Conservation (phyloP, 2,797 vertebrate species). For the Danio choprae region DNA sequence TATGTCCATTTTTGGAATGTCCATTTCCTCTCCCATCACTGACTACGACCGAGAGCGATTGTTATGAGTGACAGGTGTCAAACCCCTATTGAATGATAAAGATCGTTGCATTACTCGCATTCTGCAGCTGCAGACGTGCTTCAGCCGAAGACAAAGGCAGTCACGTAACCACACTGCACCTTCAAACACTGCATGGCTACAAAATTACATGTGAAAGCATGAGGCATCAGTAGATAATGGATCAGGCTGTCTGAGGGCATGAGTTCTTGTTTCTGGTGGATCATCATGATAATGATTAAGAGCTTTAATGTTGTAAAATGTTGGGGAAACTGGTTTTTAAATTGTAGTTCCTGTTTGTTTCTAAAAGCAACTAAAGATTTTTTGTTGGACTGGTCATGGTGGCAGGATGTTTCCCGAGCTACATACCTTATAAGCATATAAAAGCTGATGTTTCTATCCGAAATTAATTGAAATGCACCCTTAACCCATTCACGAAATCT, state of each 20-base stretch:
- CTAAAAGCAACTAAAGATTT: neutral
- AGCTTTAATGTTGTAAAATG: neutral
- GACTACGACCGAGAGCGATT: neutral
- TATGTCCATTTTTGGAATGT: neutral
- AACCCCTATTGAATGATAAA: constrained; percentile 35
- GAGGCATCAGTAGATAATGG: neutral
- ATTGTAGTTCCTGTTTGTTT: neutral
- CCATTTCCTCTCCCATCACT: neutral
- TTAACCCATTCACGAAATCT: neutral
- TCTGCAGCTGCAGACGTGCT: constrained; percentile 15
- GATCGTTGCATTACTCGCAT: constrained; percentile 47
- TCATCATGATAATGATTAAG: constrained; percentile 5
- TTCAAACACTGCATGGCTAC: neutral
- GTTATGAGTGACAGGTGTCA: constrained; percentile 43
- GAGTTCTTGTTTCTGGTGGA: neutral
- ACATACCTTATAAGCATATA: neutral
- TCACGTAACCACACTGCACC: neutral
- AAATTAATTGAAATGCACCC: neutral
- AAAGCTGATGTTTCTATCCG: neutral
- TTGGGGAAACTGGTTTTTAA: constrained; percentile 10
- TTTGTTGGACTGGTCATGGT: neutral
- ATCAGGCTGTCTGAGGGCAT: neutral
- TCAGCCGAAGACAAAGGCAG: constrained; percentile 11
- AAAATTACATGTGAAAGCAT: neutral
- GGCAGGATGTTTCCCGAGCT: neutral